Evolutionary conservation across 2,888 invertebrate species (phyloP).

Genomic region (Caenorhabditis sp.): DNA sequence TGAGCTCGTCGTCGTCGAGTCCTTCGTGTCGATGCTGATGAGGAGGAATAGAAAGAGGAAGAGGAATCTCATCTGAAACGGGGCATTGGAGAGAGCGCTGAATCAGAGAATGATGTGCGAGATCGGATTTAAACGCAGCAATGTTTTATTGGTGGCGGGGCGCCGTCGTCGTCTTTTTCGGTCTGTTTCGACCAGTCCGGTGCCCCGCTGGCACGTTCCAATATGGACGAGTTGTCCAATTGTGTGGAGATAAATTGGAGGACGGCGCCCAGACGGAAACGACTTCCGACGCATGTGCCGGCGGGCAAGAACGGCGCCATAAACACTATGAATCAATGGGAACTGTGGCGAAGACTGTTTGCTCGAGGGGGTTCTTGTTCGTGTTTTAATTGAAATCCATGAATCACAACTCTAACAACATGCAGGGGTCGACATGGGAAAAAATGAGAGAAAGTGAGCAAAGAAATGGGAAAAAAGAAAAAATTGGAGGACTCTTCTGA

Average conservation of each 20-base stretch:
- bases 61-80: constrained; percentile 42
- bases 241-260: constrained; percentile 53
- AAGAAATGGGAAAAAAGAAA: background rate
- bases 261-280: constrained; percentile 14
- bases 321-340: constrained; percentile 15
- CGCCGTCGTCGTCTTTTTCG: constrained; percentile 25
- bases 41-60: constrained; percentile 36
- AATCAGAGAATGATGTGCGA: constrained; percentile 8
- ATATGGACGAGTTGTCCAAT: constrained; percentile 43
- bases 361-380: constrained; percentile 5
- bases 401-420: constrained; percentile 25
- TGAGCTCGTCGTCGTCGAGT: background rate
- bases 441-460: background rate
- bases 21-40: background rate
- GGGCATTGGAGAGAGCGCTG: background rate
- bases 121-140: constrained; percentile 27
- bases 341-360: constrained; percentile 5
- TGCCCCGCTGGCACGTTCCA: constrained; percentile 19
- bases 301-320: background rate
- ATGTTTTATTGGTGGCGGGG: constrained; percentile 36
- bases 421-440: constrained; percentile 24
- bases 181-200: constrained; percentile 19
- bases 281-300: constrained; percentile 18
- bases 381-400: constrained; percentile 40
- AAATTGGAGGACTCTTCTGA: background rate